Evolutionary conservation across 64 coral and sea anemone genomes (phyloP).

Genomic region (Montipora efflorescens): DNA sequence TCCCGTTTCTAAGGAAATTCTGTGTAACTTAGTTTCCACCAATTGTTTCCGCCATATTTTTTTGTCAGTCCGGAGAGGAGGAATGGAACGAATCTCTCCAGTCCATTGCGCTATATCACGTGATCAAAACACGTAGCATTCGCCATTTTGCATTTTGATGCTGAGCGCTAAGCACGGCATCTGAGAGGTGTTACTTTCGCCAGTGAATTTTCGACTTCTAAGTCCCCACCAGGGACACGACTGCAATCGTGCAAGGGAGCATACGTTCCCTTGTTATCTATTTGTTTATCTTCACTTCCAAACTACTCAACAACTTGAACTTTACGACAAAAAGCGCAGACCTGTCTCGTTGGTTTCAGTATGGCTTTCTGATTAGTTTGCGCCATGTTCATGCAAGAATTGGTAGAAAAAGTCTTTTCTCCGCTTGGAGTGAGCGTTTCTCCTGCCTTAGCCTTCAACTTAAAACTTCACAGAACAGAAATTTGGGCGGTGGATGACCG

Average conservation of each 20-base stretch:
- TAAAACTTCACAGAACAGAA: constrained; percentile 48
- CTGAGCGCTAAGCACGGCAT: constrained; percentile 88
- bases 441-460: constrained; percentile 54
- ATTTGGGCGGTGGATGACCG: constrained; percentile 83
- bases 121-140: constrained; percentile 46
- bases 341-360: constrained; percentile 61
- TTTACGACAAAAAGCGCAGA: constrained; percentile 54
- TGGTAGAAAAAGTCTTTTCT: constrained; percentile 83
- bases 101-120: not conserved
- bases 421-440: constrained; percentile 84
- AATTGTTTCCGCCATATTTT: constrained; percentile 38
- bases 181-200: constrained; percentile 51
- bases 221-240: constrained; percentile 69
- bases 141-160: constrained; percentile 86
- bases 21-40: not conserved
- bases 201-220: not conserved
- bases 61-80: not conserved
- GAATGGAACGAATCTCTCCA: not conserved
- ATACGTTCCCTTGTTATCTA: constrained; percentile 89
- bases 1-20: constrained; percentile 23
- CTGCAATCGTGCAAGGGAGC: constrained; percentile 55
- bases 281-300: constrained; percentile 35
- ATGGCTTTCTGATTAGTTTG: constrained; percentile 83
- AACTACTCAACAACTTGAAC: constrained; percentile 42
- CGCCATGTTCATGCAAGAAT: constrained; percentile 92